Evolutionary conservation across 2,797 vertebrate species (phyloP), one percentile per base, ranked within the genome.

Genomic region (Acanthiza pusilla): DNA sequence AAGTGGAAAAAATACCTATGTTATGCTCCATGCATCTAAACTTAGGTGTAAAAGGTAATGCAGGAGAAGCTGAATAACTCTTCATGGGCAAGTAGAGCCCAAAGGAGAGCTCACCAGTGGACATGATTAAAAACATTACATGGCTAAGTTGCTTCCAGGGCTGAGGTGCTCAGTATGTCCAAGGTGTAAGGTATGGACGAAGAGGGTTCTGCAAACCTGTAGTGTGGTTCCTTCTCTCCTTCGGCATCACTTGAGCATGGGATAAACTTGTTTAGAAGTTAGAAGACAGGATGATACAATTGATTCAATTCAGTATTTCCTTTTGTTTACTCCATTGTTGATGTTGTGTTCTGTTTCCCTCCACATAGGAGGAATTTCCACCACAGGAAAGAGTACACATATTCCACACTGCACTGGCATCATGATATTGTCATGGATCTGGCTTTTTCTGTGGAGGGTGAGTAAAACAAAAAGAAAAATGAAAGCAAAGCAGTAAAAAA

Each of bases 391-490:
- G 98, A 99, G 48, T 99, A 99, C 93, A 99, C 98, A 0, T 99
- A 98, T 34, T 97, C 98, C 7, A 98, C 98, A 2, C 88, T 98
- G 29, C 99, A 99, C 93, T 99, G 99, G 99, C 99, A 99, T 92
- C 98, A 99, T 62, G 97, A 97, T 48, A 76, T 96, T 13, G 99
- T 99, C 53, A 98, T 97, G 97, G 97, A 99, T n/a, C 95, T 99
- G 85, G 96, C 98, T 95, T 99, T 99, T 97, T 99, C 99, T 53
- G 61, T 98, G 26, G 98, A 99, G 95, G 99, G 99, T 99, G 94
- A 97, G 96, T 95, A 4, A 45, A 75, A 53, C 13, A 26, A 20
- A 38, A 73, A 32, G 16, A 5, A 32, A 40, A 48, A 26, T 4
- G 8, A 36, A 43, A 36, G 18, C 4, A 30, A 43, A 36, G 16